Evolutionary conservation across 2,113 vertebrate species (phyloP).

Genomic region (Leptobrachium ailaonicum): DNA sequence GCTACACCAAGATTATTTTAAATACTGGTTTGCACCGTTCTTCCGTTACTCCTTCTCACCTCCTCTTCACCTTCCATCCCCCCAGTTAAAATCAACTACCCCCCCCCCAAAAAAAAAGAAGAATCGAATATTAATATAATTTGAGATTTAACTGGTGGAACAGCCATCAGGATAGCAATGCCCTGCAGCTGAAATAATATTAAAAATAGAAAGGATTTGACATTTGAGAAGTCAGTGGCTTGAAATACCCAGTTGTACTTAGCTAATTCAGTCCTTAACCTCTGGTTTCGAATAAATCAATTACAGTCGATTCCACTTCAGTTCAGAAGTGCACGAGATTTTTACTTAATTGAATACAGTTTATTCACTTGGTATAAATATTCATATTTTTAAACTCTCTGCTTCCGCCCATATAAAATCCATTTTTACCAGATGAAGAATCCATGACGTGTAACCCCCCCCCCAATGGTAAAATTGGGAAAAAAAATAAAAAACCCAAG

Average conservation of each 20-base stretch:
- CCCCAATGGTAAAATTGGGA: no score
- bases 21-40: background rate
- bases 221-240: constrained; percentile 91
- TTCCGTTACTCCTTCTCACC: background rate
- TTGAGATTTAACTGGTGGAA: constrained; percentile 84
- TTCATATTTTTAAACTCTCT: constrained; percentile 75
- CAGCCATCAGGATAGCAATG: constrained; percentile 77
- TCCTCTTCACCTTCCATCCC: background rate
- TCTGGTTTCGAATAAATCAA: constrained; percentile 93
- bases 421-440: constrained; percentile 56
- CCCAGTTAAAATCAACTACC: background rate
- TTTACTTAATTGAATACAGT: constrained; percentile 85
- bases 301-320: constrained; percentile 89
- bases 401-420: constrained; percentile 61
- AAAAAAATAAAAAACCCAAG: no score
- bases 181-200: constrained; percentile 86
- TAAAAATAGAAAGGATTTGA: constrained; percentile 83
- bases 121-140: constrained; percentile 83
- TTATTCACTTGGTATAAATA: constrained; percentile 79
- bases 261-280: constrained; percentile 93
- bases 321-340: constrained; percentile 87
- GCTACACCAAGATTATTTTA: background rate
- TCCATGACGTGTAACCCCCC: no score
- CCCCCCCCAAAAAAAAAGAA: constrained; percentile 50
- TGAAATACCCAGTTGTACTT: constrained; percentile 92